Evolutionary conservation across 2,797 vertebrate genomes (phyloP).

Genomic region (Hirundo rustica): DNA sequence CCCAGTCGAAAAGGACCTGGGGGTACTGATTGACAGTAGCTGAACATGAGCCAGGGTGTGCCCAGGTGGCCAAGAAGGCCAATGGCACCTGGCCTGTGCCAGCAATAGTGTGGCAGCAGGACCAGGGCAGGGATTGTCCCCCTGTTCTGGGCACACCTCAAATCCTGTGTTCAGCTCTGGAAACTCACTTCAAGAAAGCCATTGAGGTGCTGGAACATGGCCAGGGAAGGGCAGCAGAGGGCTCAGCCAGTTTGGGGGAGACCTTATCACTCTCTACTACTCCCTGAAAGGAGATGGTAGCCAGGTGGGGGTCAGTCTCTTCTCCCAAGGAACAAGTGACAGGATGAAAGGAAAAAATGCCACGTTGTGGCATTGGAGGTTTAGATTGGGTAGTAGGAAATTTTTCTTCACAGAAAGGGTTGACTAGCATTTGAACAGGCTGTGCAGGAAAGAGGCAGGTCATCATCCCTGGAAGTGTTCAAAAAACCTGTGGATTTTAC

Average conservation of each 20-base stretch:
- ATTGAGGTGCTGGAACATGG: fast-evolving
- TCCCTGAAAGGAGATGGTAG: background rate
- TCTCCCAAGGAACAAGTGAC: background rate
- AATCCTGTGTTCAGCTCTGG: background rate
- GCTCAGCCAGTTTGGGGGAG: background rate
- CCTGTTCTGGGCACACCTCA: fast-evolving
- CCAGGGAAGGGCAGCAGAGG: background rate
- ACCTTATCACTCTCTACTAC: too few relatives aligned
- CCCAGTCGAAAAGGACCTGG: background rate
- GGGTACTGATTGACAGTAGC: too few relatives aligned
- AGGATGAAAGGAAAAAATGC: background rate
- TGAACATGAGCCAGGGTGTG: background rate
- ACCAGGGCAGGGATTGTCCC: background rate
- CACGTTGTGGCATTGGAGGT: background rate
- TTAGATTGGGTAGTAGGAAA: background rate
- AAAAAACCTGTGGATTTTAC: background rate
- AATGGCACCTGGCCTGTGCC: fast-evolving
- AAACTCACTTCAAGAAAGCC: background rate
- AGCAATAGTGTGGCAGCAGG: background rate
- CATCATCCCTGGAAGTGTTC: background rate
- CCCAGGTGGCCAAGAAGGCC: too few relatives aligned
- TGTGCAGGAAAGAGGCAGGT: background rate
- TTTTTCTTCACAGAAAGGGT: background rate
- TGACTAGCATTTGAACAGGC: background rate
- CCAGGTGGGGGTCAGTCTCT: background rate